Conservation (phyloP, 1,140 invertebrate species). For the Drosophila kanapiae region DNA sequence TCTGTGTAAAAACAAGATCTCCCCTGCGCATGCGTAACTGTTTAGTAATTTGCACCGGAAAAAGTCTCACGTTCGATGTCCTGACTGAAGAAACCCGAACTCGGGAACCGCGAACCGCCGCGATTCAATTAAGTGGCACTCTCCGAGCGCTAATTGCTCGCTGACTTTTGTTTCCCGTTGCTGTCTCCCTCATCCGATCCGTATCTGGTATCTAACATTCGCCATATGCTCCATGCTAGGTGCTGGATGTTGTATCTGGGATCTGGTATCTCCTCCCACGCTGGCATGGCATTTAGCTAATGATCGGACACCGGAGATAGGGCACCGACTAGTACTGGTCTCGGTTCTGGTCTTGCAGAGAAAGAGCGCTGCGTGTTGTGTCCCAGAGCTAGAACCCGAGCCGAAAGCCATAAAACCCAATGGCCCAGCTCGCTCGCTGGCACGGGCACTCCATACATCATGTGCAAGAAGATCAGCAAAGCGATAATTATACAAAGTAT, state of each 20-base stretch:
- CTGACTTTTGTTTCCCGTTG: slow-evolving; percentile 46
- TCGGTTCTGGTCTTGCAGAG: slow-evolving; percentile 3
- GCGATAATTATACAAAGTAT: slow-evolving; percentile 82
- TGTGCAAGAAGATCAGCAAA: slow-evolving; percentile 75
- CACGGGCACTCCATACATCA: slow-evolving; percentile 49
- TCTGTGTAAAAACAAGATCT: slow-evolving; percentile 48
- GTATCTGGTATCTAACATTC: slow-evolving; percentile 31
- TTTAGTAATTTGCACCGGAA: slow-evolving; percentile 72
- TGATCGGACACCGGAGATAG: slow-evolving; percentile 70
- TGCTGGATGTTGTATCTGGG: slow-evolving; percentile 25
- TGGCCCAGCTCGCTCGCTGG: slow-evolving; percentile 53
- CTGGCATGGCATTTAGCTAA: slow-evolving; percentile 63
- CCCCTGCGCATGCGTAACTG: slow-evolving; percentile 74
- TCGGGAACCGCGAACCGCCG: neutral
- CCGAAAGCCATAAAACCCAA: slow-evolving; percentile 66
- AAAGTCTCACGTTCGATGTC: slow-evolving; percentile 48
- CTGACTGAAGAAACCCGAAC: slow-evolving; percentile 13
- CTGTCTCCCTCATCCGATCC: slow-evolving; percentile 23
- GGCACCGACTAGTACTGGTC: slow-evolving; percentile 14
- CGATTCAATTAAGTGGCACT: slow-evolving; percentile 59
- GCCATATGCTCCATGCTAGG: slow-evolving; percentile 2
- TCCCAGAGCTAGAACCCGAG: slow-evolving; percentile 31
- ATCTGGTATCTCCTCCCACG: slow-evolving; percentile 67
- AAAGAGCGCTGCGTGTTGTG: slow-evolving; percentile 60
- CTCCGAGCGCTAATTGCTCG: slow-evolving; percentile 65